A percentile compares a stretch with the other conserved stretches of the same genome.
Conservation (phyloP, 2,797 vertebrate species). For the Chelon labrosus region DNA sequence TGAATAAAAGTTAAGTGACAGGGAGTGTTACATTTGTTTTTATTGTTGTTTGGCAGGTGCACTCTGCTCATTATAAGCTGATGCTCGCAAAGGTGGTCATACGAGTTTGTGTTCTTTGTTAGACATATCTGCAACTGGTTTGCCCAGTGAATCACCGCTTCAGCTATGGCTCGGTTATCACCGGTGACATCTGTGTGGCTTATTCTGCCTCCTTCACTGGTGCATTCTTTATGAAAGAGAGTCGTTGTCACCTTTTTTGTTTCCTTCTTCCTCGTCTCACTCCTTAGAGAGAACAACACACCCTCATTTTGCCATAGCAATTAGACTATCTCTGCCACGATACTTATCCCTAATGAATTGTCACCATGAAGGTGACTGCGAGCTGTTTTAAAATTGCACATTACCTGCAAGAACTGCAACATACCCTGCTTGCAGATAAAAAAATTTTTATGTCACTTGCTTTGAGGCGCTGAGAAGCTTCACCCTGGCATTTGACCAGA, state of each 20-base stretch:
- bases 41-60: background rate
- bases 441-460: slow-evolving; percentile 2
- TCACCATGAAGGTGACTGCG: background rate
- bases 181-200: background rate
- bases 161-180: background rate
- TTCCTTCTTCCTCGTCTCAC: slow-evolving; percentile 46
- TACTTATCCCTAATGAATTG: background rate
- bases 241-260: slow-evolving; percentile 1
- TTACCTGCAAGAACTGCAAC: background rate
- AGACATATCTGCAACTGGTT: slow-evolving; percentile 28
- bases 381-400: background rate
- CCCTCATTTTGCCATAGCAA: slow-evolving; percentile 3
- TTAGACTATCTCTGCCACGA: no score
- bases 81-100: slow-evolving; percentile 4
- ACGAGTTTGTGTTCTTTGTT: background rate
- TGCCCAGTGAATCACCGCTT: background rate
- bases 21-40: background rate
- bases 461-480: slow-evolving; percentile 12
- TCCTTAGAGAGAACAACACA: background rate
- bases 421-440: no score
- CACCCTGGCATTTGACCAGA: slow-evolving; percentile 18
- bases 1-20: slow-evolving; percentile 1
- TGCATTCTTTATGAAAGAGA: background rate
- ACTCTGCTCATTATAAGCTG: background rate
- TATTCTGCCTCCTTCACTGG: background rate